phyloP scores from a whole-genome alignment of 2,113 vertebrate species.

The Pangasianodon hypophthalmus region DNA sequence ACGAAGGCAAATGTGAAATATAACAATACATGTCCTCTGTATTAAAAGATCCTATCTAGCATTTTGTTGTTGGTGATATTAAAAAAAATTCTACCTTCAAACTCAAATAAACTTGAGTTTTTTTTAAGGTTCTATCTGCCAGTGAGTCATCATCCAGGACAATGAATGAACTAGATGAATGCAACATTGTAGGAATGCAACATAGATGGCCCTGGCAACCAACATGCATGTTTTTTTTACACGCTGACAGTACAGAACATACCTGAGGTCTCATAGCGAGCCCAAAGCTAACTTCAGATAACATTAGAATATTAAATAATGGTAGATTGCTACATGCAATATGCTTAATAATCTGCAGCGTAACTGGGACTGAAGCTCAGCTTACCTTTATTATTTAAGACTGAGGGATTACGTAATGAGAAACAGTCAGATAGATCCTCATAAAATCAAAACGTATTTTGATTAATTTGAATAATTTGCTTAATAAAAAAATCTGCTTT shows the following conservation, averaged over 20 bases:
- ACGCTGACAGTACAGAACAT: background rate
- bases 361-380: background rate
- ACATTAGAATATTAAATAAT: background rate
- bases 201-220: background rate
- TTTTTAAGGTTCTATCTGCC: background rate
- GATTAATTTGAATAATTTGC: background rate
- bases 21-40: background rate
- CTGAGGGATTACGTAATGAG: background rate
- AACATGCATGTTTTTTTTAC: background rate
- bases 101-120: background rate
- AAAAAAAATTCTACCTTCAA: background rate
- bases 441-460: background rate
- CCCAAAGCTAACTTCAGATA: background rate
- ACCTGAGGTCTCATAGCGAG: background rate
- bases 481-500: background rate
- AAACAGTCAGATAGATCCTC: background rate
- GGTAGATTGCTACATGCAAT: background rate
- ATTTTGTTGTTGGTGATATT: background rate
- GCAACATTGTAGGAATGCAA: background rate
- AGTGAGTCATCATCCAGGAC: background rate
- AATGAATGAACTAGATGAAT: background rate
- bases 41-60: background rate
- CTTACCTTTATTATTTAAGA: background rate
- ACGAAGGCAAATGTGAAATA: background rate
- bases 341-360: background rate